phyloP scores from a whole-genome alignment of 2,888 invertebrate species.

The Lysandra bellargus region DNA sequence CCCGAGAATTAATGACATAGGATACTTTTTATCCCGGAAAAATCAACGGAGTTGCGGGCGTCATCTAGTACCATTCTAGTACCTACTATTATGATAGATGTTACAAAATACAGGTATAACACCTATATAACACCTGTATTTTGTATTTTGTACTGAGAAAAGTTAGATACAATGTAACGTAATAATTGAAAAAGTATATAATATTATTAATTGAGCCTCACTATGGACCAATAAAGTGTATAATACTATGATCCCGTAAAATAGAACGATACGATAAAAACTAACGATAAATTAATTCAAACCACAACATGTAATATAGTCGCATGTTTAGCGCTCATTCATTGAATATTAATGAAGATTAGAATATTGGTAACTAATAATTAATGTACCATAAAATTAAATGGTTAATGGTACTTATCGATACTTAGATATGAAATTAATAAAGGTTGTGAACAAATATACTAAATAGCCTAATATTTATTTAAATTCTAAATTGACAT shows the following conservation, averaged over 20 bases:
- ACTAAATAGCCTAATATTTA: background rate
- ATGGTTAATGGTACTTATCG: background rate
- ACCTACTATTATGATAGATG: too few species aligned
- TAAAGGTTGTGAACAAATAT: background rate
- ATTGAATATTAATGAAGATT: background rate
- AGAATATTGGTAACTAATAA: background rate
- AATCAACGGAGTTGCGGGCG: too few species aligned
- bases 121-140: too few species aligned
- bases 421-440: conserved; percentile 10
- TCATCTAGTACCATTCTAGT: too few species aligned
- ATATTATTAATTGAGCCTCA: background rate
- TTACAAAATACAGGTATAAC: too few species aligned
- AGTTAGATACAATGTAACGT: background rate
- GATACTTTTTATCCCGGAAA: too few species aligned
- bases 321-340: conserved; percentile 2
- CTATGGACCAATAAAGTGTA: background rate
- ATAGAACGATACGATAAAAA: conserved; percentile 10
- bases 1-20: too few species aligned
- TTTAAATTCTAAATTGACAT: background rate
- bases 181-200: background rate
- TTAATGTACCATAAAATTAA: conserved; percentile 13
- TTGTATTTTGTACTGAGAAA: too few species aligned
- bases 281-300: background rate
- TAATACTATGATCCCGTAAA: conserved; percentile 4
- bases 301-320: background rate